phyloP scores from a whole-genome alignment of 2,113 vertebrate species.

The Dasyprocta punctata region DNA sequence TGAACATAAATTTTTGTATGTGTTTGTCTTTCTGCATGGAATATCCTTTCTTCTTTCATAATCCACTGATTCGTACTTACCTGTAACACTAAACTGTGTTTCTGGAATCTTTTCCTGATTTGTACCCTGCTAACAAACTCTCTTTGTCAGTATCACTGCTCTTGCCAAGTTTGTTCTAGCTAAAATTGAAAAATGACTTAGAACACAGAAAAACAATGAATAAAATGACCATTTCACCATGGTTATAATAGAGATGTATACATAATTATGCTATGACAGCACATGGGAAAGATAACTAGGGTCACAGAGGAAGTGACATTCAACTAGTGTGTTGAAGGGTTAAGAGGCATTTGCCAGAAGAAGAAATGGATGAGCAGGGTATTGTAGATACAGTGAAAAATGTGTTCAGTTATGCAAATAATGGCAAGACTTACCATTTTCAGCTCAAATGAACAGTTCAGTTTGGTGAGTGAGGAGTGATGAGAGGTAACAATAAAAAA shows the following conservation, averaged over 20 bases:
- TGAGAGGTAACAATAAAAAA: neutral
- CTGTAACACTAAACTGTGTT: neutral
- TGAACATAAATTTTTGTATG: neutral
- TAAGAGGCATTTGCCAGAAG: neutral
- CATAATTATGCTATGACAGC: neutral
- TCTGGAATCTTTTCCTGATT: neutral
- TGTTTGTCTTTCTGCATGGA: neutral
- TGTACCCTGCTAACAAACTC: neutral
- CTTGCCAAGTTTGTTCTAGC: neutral
- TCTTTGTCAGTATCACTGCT: neutral
- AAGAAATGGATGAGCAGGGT: neutral
- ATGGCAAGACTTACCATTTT: neutral
- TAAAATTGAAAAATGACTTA: neutral
- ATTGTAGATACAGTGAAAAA: neutral
- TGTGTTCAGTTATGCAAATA: neutral
- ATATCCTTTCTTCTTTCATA: neutral
- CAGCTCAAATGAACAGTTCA: neutral
- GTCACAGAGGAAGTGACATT: neutral
- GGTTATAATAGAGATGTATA: neutral
- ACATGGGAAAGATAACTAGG: neutral
- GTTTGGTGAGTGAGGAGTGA: neutral
- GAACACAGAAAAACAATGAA: slow-evolving; percentile 18
- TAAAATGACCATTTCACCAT: neutral
- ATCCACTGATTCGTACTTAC: neutral
- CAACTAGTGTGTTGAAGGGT: neutral